A percentile compares a stretch with the other conserved stretches of the same genome.
Conservation (phyloP, 2,888 invertebrate genomes). For the Balanococcus diminutus region DNA sequence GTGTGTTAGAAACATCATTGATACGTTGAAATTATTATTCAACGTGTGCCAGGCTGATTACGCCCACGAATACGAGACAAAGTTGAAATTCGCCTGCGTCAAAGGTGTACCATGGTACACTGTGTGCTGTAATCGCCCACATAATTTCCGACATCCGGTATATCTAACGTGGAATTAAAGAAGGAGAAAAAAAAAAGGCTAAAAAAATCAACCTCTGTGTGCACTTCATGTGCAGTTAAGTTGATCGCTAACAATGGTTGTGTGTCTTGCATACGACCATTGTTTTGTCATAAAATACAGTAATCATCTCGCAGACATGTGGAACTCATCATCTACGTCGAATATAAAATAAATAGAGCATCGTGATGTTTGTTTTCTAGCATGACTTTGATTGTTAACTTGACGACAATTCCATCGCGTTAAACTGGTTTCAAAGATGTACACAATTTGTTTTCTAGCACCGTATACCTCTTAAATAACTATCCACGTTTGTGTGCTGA, state of each 20-base stretch:
- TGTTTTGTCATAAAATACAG: constrained; percentile 44
- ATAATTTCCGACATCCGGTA: constrained; percentile 43
- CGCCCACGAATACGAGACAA: constrained; percentile 13
- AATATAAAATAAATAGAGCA: constrained; percentile 44
- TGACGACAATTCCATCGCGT: constrained; percentile 43
- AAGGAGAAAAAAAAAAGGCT: constrained; percentile 7
- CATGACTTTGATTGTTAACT: constrained; percentile 41
- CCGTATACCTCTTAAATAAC: constrained; percentile 30
- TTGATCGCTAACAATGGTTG: constrained; percentile 41
- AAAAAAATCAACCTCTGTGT: constrained; percentile 2
- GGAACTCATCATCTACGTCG: constrained; percentile 35
- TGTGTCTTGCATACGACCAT: constrained; percentile 37
- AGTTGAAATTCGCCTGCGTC: constrained; percentile 22
- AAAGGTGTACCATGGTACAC: not conserved
- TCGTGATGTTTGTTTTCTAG: constrained; percentile 39
- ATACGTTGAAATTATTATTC: constrained; percentile 33
- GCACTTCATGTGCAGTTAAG: constrained; percentile 20
- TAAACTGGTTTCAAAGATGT: constrained; percentile 36
- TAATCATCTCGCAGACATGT: constrained; percentile 39
- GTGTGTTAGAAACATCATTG: not conserved
- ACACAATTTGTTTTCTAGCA: constrained; percentile 41
- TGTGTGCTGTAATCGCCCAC: constrained; percentile 37
- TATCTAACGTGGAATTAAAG: not conserved
- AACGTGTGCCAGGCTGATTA: constrained; percentile 29
- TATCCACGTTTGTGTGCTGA: not conserved